Conservation (phyloP, 2,113 vertebrate species). For the Nothoprocta pentlandii region DNA sequence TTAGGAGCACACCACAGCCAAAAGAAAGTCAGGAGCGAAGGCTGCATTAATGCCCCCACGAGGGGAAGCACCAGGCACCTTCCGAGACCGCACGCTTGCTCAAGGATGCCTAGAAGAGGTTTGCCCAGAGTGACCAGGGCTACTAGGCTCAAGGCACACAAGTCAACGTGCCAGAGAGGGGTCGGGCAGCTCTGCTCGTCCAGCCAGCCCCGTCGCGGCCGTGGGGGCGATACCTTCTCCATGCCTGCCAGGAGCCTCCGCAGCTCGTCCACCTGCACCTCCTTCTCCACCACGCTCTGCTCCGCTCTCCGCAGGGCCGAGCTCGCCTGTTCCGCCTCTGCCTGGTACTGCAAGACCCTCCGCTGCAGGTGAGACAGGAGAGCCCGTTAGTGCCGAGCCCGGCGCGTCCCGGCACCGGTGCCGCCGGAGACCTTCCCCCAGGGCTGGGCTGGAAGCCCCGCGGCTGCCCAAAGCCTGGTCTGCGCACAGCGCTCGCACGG, state of each 20-base stretch:
- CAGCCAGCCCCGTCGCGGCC: fast-evolving
- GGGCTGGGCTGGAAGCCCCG: fast-evolving
- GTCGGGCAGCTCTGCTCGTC: not conserved
- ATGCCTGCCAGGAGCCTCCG: conserved; percentile 86
- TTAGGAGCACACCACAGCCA: not conserved
- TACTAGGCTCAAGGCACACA: not conserved
- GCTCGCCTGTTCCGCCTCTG: conserved; percentile 76
- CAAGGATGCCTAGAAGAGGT: not conserved
- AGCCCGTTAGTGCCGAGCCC: fast-evolving
- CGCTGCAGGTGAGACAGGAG: conserved; percentile 61
- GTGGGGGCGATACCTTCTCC: conserved; percentile 76
- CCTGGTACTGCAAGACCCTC: conserved; percentile 80
- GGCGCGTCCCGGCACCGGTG: fast-evolving
- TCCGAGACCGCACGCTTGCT: not conserved
- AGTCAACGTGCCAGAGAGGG: not conserved
- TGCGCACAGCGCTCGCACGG: too few species aligned
- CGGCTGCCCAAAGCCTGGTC: not conserved
- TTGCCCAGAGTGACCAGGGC: not conserved
- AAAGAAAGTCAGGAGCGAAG: not conserved
- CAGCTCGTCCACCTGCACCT: conserved; percentile 83
- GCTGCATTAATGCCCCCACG: not conserved
- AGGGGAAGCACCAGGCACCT: not conserved
- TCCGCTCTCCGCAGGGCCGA: conserved; percentile 77
- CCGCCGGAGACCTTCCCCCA: fast-evolving
- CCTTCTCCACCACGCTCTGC: conserved; percentile 73